Evolutionary conservation across 30 jellyfish, hydroid and myxozoan species (phyloP).

Genomic region (Clytia hemisphaerica): DNA sequence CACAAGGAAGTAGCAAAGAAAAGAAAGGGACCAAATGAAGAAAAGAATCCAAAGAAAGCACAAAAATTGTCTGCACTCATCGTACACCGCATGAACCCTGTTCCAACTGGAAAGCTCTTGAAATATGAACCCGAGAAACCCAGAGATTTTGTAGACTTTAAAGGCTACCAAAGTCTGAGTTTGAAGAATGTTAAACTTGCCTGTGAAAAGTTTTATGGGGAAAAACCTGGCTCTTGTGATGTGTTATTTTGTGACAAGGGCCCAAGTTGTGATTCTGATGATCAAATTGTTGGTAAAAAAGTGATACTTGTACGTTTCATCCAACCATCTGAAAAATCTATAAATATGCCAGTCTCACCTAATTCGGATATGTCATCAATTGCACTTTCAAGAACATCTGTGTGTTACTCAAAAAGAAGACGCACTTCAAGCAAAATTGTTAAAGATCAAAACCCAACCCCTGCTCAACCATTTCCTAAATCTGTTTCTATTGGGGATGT

Average conservation of each 20-base stretch:
- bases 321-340: not conserved
- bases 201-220: slow-evolving; percentile 25
- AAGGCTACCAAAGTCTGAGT: slow-evolving; percentile 2
- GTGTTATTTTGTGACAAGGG: slow-evolving; percentile 36
- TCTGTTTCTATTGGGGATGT: slow-evolving; percentile 28
- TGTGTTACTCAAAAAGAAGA: not conserved
- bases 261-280: slow-evolving; percentile 30
- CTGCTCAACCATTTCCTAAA: not conserved
- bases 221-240: slow-evolving; percentile 43
- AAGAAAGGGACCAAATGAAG: no score
- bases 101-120: slow-evolving; percentile 19
- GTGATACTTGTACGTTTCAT: not conserved
- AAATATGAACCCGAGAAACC: slow-evolving; percentile 31
- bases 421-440: not conserved
- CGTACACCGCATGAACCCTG: slow-evolving; percentile 26
- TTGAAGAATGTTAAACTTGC: slow-evolving; percentile 27
- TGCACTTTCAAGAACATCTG: slow-evolving; percentile 1
- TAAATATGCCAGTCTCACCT: not conserved
- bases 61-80: no score
- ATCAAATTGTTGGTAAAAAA: slow-evolving; percentile 40
- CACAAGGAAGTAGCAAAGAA: no score
- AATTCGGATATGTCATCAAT: not conserved
- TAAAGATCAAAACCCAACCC: not conserved
- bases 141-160: slow-evolving; percentile 39
- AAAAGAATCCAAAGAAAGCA: no score